Percentiles rank a stretch among this genome's conserved stretches.
Evolutionary conservation across 2,113 vertebrate genomes (phyloP).

Genomic region (Holacanthus passer): DNA sequence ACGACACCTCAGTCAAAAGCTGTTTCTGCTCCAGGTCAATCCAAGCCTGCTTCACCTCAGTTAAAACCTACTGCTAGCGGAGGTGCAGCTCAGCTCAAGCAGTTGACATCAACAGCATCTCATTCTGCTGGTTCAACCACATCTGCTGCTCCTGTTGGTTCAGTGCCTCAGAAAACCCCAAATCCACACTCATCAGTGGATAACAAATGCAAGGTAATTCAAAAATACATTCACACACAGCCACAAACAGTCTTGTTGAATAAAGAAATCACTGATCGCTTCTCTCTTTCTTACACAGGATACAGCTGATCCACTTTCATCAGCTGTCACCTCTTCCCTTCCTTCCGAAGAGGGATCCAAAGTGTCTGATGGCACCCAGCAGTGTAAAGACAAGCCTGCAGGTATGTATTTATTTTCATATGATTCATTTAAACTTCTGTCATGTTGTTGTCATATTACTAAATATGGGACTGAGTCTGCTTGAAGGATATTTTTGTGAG

Average conservation of each 20-base stretch:
- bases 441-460: background rate
- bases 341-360: constrained; percentile 21
- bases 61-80: constrained; percentile 14
- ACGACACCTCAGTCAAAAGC: constrained; percentile 23
- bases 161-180: constrained; percentile 33
- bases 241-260: background rate
- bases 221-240: background rate
- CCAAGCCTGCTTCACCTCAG: constrained; percentile 33
- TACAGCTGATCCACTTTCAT: constrained; percentile 28
- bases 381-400: constrained; percentile 60
- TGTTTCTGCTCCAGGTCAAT: constrained; percentile 24
- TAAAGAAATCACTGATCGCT: background rate
- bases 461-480: background rate
- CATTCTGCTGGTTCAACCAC: constrained; percentile 17
- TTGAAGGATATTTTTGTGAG: background rate
- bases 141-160: constrained; percentile 11
- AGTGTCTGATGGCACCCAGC: constrained; percentile 35
- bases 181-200: constrained; percentile 19
- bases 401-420: constrained; percentile 50
- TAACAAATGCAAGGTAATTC: constrained; percentile 70
- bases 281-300: constrained; percentile 42
- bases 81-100: constrained; percentile 32
- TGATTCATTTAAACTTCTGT: background rate
- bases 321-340: constrained; percentile 35
- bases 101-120: background rate